Base-by-base conservation (phyloP, 1,140 invertebrate genomes). In the Zaprionus kolodkinae region DNA sequence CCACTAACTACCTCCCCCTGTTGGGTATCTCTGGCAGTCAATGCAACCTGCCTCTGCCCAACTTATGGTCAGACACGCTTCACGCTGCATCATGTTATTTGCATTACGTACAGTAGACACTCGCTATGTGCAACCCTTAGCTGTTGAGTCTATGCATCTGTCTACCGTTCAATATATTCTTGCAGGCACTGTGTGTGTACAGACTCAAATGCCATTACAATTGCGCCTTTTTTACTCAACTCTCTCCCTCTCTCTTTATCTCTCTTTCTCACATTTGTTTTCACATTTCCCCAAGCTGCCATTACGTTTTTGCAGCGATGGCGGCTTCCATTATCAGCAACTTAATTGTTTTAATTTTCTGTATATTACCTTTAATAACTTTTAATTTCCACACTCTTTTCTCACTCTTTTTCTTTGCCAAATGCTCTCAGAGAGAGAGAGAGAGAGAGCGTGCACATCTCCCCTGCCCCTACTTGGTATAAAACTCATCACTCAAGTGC, bases 401-500 rank as follows among this genome's bases (percentile, higher is more conserved):
- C 17, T 13, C 10, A n/a, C 13, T 54, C 27, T n/a, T 54, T 54
- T 54, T 54, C 27, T 54, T 50, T 52, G n/a, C n/a, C 40, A 9
- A 45, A 10, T 45, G n/a, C n/a, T 30, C 40, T 15, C n/a, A 15
- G n/a, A 6, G n/a, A 6, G n/a, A 43, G 13, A 5, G 40, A 13
- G 13, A 43, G 11, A 13, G 36, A 4, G 0, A 38, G 40, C n/a
- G 40, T 6, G 62, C 69, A 63, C 43, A 65, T 71, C 64, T 62
- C 36, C 25, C 36, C 61, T 36, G 35, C 25, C 70, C 25, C 3
- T 72, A 72, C 60, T 76, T 79, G 6, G 6, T 6, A 68, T 72
- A 65, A 73, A 79, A 73, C 75, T 79, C 74, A 79, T 79, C 76
- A 81, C 67, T 81, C 79, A 78, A 81, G 79, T 72, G 64, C 68